A percentile compares a stretch with the other conserved stretches of the same genome.
Evolutionary conservation across 2,113 vertebrate species (phyloP).

Genomic region (Chinchilla lanigera): DNA sequence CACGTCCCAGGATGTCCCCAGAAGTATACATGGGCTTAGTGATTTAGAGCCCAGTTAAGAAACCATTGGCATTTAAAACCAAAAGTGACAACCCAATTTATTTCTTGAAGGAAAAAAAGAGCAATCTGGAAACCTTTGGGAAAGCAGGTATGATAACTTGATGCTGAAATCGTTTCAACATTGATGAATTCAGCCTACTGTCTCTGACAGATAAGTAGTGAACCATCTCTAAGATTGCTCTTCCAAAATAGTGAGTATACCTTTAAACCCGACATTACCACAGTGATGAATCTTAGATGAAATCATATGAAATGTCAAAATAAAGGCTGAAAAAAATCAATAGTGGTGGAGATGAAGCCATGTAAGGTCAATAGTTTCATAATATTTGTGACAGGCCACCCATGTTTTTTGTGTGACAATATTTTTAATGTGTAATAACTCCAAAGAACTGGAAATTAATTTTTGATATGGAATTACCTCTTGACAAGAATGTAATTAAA

Average conservation of each 20-base stretch:
- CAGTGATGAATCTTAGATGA: conserved; percentile 86
- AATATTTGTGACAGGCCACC: conserved; percentile 78
- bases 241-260: conserved; percentile 82
- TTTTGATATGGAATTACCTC: conserved; percentile 73
- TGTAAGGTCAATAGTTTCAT: conserved; percentile 81
- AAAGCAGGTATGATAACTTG: conserved; percentile 74
- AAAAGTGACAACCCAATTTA: conserved; percentile 80
- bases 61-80: conserved; percentile 76
- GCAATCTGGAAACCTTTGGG: conserved; percentile 70
- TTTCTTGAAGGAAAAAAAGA: conserved; percentile 66
- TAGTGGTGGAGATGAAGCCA: conserved; percentile 85
- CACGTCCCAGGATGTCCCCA: neutral
- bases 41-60: conserved; percentile 72
- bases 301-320: conserved; percentile 88
- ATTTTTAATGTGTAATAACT: conserved; percentile 75
- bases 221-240: conserved; percentile 83
- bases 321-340: conserved; percentile 86
- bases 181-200: conserved; percentile 68
- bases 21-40: conserved; percentile 10
- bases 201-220: conserved; percentile 81
- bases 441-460: conserved; percentile 79
- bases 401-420: conserved; percentile 78
- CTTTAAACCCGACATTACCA: conserved; percentile 87
- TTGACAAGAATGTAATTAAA: conserved; percentile 78
- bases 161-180: conserved; percentile 76